These are phyloP conservation scores for Elanoides forficatus DNA, from an alignment of 2,113 vertebrate species.

Conservation along the genomic window DNA sequence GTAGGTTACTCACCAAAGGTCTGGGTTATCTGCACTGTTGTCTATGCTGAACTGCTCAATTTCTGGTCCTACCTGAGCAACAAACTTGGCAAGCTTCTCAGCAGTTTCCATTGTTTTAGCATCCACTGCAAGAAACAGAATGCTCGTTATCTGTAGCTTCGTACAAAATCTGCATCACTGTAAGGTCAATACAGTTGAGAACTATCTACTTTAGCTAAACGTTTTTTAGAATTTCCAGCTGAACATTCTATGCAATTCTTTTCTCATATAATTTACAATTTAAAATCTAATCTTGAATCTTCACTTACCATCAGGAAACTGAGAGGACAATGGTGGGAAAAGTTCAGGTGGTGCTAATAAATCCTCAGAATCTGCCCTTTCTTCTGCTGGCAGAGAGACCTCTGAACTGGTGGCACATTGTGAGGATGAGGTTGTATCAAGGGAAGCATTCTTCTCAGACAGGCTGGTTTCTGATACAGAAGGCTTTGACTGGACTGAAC, in stretches of 20 bases:
- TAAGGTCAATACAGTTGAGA: background rate
- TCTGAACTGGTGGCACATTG: background rate
- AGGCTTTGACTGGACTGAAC: background rate
- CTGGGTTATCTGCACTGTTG: conserved; percentile 78
- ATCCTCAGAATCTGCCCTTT: background rate
- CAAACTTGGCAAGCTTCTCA: conserved; percentile 76
- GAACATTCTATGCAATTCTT: background rate
- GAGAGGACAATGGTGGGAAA: background rate
- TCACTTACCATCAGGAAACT: conserved; percentile 62
- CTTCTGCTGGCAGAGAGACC: background rate
- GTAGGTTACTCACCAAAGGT: conserved; percentile 73
- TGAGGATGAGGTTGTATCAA: background rate
- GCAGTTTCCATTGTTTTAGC: conserved; percentile 76
- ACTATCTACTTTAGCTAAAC: background rate
- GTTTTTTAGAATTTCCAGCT: background rate
- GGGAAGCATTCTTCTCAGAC: background rate
- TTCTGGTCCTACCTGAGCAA: conserved; percentile 79
- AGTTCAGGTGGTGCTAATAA: background rate
- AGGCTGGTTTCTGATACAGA: background rate
- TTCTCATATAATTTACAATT: background rate
- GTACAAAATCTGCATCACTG: background rate
- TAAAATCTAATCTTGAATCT: background rate
- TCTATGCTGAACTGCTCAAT: conserved; percentile 82
- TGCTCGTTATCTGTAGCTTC: rapidly evolving
- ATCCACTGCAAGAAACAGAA: conserved; percentile 69